phyloP scores from a whole-genome alignment of 1,140 invertebrate species.

The Harpegnathos saltator region DNA sequence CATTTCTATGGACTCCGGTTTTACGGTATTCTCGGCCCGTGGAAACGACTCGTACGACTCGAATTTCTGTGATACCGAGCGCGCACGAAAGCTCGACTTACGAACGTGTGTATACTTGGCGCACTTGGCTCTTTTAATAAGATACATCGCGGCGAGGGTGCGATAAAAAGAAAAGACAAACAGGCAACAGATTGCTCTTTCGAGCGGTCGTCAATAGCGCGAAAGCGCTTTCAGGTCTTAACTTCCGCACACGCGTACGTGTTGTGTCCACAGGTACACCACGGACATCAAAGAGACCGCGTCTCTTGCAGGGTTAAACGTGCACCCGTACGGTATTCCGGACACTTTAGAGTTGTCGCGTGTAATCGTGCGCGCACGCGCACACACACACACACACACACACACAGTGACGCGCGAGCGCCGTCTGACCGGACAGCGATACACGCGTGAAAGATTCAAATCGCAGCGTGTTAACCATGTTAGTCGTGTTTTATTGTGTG shows the following conservation, averaged over 20 bases:
- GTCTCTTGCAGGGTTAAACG: too few relatives aligned
- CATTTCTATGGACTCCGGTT: conserved; percentile 64
- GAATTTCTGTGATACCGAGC: conserved; percentile 62
- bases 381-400: too few relatives aligned
- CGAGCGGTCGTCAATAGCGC: not conserved
- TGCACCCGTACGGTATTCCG: not conserved
- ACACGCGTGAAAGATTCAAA: not conserved
- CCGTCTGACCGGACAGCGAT: conserved; percentile 26
- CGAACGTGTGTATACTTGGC: not conserved
- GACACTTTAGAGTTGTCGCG: too few relatives aligned
- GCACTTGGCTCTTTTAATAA: not conserved
- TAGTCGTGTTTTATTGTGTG: conserved; percentile 46
- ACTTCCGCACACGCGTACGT: not conserved
- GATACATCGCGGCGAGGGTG: not conserved
- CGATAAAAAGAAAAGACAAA: not conserved
- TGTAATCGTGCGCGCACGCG: too few relatives aligned
- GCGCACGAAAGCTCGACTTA: conserved; percentile 21
- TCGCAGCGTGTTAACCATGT: conserved; percentile 35
- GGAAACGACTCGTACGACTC: conserved; percentile 42
- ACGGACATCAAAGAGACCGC: too few relatives aligned
- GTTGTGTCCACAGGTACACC: too few relatives aligned
- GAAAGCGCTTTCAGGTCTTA: too few relatives aligned
- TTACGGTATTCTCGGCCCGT: conserved; percentile 54
- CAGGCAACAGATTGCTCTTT: not conserved
- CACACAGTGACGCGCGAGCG: not conserved